Evolutionary conservation across 1,140 invertebrate genomes (phyloP).

Genomic region (Bombyx mori): DNA sequence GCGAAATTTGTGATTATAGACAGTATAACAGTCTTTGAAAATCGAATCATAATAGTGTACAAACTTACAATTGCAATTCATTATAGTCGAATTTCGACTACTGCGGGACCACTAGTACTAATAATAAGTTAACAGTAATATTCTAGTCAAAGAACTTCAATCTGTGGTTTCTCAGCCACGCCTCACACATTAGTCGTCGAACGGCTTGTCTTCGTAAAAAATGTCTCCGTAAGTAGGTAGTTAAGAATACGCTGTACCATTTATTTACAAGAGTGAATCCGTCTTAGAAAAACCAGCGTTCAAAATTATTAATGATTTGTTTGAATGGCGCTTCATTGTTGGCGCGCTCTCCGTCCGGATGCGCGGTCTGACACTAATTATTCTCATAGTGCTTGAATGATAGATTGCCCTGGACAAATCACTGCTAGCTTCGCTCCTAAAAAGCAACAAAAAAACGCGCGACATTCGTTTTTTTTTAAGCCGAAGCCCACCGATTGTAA

Average conservation of each 20-base stretch:
- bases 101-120: no score
- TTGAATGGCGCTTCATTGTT: conserved; percentile 62
- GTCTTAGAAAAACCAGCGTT: conserved; percentile 60
- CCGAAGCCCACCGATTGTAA: conserved; percentile 38
- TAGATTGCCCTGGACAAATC: conserved; percentile 65
- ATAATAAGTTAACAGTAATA: no score
- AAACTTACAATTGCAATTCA: no score
- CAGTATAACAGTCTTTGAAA: no score
- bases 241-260: conserved; percentile 58
- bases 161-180: conserved; percentile 11
- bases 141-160: background rate
- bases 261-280: conserved; percentile 59
- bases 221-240: conserved; percentile 61
- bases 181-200: conserved; percentile 24
- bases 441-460: conserved; percentile 55
- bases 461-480: conserved; percentile 47
- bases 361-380: conserved; percentile 63
- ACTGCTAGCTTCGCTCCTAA: conserved; percentile 45
- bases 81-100: no score
- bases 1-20: no score
- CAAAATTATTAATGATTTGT: conserved; percentile 65
- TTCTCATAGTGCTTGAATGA: conserved; percentile 62
- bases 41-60: no score
- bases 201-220: conserved; percentile 34
- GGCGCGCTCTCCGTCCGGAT: conserved; percentile 52